Conservation (phyloP, 1,140 invertebrate genomes). For the Bombus cullumanus region DNA sequence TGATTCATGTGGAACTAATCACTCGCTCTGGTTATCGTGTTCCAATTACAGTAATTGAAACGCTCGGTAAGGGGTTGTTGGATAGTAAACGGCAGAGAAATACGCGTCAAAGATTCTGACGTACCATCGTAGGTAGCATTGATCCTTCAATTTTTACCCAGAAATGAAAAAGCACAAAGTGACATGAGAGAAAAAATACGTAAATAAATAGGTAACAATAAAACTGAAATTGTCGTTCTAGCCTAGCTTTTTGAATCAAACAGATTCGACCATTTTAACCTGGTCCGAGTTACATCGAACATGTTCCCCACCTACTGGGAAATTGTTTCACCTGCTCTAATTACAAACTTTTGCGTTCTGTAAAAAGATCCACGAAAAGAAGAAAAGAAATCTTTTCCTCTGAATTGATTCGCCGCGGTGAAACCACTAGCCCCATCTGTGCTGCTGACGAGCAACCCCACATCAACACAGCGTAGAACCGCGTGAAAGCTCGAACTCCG, state of each 20-base stretch:
- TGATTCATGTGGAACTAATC: conserved; percentile 6
- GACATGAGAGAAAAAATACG: background rate
- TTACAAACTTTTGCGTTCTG: background rate
- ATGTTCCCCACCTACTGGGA: background rate
- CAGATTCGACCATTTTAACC: background rate
- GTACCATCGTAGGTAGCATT: background rate
- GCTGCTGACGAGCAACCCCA: conserved; percentile 57
- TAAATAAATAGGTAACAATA: no score
- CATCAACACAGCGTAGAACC: background rate
- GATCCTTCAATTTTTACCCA: background rate
- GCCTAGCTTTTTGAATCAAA: background rate
- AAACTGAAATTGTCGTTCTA: background rate
- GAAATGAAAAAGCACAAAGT: background rate
- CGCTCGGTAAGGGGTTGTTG: background rate
- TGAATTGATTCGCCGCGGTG: background rate
- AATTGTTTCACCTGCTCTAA: background rate
- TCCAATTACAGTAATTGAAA: conserved; percentile 1
- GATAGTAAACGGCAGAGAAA: no score
- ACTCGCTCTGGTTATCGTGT: conserved; percentile 5
- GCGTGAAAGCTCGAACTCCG: conserved; percentile 30
- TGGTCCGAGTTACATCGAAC: background rate
- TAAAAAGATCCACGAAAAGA: background rate
- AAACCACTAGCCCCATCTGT: conserved; percentile 74
- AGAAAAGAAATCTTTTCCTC: background rate
- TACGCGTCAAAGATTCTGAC: background rate